Evolutionary conservation across 1,140 invertebrate genomes (phyloP).

Genomic region (Pinna nobilis): DNA sequence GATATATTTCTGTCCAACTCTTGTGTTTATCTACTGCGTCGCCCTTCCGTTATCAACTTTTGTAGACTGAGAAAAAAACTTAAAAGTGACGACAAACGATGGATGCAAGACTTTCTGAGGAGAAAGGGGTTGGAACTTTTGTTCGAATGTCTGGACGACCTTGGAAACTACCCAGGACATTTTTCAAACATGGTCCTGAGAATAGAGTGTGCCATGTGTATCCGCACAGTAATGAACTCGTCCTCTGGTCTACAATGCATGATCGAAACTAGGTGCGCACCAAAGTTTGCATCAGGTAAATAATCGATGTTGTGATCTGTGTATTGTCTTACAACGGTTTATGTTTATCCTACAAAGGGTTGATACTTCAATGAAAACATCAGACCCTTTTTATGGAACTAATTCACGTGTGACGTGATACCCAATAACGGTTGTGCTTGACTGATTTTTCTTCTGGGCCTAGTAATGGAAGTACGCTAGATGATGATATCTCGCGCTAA

Average conservation of each 20-base stretch:
- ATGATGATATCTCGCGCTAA: too few species aligned
- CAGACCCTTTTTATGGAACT: too few species aligned
- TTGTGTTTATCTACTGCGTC: slow-evolving; percentile 46
- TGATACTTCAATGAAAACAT: too few species aligned
- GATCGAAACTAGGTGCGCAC: slow-evolving; percentile 37
- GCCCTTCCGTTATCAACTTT: slow-evolving; percentile 51
- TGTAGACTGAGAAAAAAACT: slow-evolving; percentile 53
- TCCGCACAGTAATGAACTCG: slow-evolving; percentile 76
- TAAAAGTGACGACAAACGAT: slow-evolving; percentile 57
- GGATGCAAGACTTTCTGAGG: slow-evolving; percentile 76
- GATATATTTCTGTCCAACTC: slow-evolving; percentile 49
- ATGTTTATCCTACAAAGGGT: too few species aligned
- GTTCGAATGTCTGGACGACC: slow-evolving; percentile 73
- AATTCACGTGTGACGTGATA: too few species aligned
- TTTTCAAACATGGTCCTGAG: slow-evolving; percentile 39
- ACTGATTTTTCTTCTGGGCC: too few species aligned
- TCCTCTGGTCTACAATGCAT: slow-evolving; percentile 72
- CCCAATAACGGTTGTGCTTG: too few species aligned
- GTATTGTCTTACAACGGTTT: too few species aligned
- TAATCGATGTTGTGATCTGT: too few species aligned
- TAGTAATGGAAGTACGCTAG: too few species aligned
- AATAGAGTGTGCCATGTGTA: slow-evolving; percentile 75
- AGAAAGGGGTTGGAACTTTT: slow-evolving; percentile 74
- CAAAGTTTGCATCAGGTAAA: slow-evolving; percentile 58
- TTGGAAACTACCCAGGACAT: slow-evolving; percentile 46